Base-by-base conservation (phyloP, 1,140 invertebrate genomes). In the Aphelenchoides besseyi region DNA sequence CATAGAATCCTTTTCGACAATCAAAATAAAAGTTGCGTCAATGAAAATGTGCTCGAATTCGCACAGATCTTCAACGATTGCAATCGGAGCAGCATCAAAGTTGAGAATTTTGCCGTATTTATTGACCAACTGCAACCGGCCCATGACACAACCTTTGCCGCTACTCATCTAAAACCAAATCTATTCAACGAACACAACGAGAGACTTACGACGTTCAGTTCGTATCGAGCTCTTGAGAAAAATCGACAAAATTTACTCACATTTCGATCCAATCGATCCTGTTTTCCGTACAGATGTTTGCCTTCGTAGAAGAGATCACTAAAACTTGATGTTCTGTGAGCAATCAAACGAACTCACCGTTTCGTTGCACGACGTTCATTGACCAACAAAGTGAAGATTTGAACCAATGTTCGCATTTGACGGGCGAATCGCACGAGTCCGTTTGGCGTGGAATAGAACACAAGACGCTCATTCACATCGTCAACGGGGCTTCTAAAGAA, bases 271-370 rank as follows among this genome's bases (percentile, higher is more conserved):
- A 61, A 26, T 29, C 1, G n/a, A n/a, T 36, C 16, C 30, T 61
- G n/a, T n/a, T 29, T 30, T 30, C 30, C 30, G 30, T 61, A 61
- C 59, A 61, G n/a, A 16, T 61, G n/a, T 61, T 61, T 61, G 30
- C 30, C n/a, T 36, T 61, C 59, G 2, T 61, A 61, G 59, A 18
- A 61, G 30, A 61, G 59, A 61, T 61, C 59, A n/a, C 59, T 61
- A 36, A 61, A 61, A 16, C 16, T 1, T 18, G 1, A 61, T 1
- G 16, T 30, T 29, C 16, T 18, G 30, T 35, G n/a, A n/a, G 2
- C 30, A 61, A 48, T 23, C 41, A 23, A 16, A 61, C n/a, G n/a
- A 1, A 61, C 59, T 30, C 18, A 61, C 59, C 59, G n/a, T 2
- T 61, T 61, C 16, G 59, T 61, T n/a, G 59, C n/a, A 2, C 59